Evolutionary conservation across 2,797 vertebrate genomes (phyloP), one percentile per base, ranked within the genome.

Genomic region (Parambassis ranga): DNA sequence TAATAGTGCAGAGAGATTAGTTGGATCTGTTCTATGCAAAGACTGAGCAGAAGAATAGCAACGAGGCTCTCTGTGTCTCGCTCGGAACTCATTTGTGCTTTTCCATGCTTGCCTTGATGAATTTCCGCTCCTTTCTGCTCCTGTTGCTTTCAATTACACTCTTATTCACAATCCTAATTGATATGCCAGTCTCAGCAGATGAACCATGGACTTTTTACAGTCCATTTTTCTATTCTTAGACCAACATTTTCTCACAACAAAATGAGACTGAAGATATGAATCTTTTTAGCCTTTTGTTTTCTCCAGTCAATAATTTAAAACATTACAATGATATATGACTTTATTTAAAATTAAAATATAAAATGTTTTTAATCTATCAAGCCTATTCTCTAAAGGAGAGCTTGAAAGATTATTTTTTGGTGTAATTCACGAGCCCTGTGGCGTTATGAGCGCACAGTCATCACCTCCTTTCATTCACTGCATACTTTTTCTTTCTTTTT

Each of bases 81-180:
- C 83, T 84, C 64, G 46, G 81, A 89, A 81, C 91, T 91, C 90
- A 90, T 92, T 92, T 92, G 87, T 82, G 84, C 86, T 79, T 88
- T 87, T 90, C 89, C 91, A 92, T 91, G 91, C 89, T 90, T 93
- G 92, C 91, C 92, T 91, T 88, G 89, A 90, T 92, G 90, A 91
- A 92, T 93, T 92, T 92, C 91, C 89, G 81, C 75, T 90, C 83
- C 88, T 91, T 91, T 91, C 89, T 88, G 87, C 88, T 88, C 89
- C 89, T 92, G 91, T 90, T 91, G 87, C 89, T 90, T 92, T 90
- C 86, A 91, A 92, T 92, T 91, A 92, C 84, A 82, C 85, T 90
- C 88, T 89, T 91, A 87, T 90, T 91, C 89, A 87, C 88, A 85
- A 77, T 89, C 86, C 88, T 91, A 90, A 93, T 93, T 91, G 88